Conservation (phyloP, 2,888 invertebrate species). For the Nomada flava region DNA sequence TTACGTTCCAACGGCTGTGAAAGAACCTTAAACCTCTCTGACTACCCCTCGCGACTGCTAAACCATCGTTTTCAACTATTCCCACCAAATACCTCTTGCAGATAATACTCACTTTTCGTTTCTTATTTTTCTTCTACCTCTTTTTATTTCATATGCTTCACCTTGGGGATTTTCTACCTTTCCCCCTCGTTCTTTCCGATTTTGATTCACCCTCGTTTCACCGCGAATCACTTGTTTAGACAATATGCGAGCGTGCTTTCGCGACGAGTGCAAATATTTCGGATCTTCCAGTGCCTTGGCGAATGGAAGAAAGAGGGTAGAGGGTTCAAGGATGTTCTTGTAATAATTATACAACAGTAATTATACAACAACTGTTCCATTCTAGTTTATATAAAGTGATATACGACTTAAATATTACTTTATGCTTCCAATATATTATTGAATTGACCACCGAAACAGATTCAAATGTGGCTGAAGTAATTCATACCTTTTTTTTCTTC, state of each 20-base stretch:
- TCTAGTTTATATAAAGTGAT: slow-evolving; percentile 66
- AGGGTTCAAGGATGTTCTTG: too few relatives aligned
- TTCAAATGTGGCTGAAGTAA: slow-evolving; percentile 40
- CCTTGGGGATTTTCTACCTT: not conserved
- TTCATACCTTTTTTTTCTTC: slow-evolving; percentile 47
- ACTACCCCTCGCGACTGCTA: slow-evolving; percentile 12
- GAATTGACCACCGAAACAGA: slow-evolving; percentile 49
- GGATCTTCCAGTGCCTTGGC: too few relatives aligned
- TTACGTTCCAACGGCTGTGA: slow-evolving; percentile 57
- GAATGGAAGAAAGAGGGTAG: too few relatives aligned
- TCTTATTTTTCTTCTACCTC: not conserved
- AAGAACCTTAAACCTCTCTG: slow-evolving; percentile 55
- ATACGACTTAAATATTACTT: slow-evolving; percentile 62
- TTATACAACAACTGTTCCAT: slow-evolving; percentile 65
- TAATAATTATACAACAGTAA: too few relatives aligned
- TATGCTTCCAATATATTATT: slow-evolving; percentile 70
- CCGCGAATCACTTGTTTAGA: too few relatives aligned
- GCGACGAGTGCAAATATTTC: too few relatives aligned
- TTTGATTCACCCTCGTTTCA: not conserved
- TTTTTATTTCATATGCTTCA: not conserved
- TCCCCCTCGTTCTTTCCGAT: not conserved
- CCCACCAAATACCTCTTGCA: not conserved
- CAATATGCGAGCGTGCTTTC: too few relatives aligned
- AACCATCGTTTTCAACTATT: slow-evolving; percentile 49
- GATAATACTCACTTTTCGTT: not conserved